A percentile compares a stretch with the other conserved stretches of the same genome.
Evolutionary conservation across 2,888 invertebrate species (phyloP).

Genomic region (Gonocerus acuteangulatus): DNA sequence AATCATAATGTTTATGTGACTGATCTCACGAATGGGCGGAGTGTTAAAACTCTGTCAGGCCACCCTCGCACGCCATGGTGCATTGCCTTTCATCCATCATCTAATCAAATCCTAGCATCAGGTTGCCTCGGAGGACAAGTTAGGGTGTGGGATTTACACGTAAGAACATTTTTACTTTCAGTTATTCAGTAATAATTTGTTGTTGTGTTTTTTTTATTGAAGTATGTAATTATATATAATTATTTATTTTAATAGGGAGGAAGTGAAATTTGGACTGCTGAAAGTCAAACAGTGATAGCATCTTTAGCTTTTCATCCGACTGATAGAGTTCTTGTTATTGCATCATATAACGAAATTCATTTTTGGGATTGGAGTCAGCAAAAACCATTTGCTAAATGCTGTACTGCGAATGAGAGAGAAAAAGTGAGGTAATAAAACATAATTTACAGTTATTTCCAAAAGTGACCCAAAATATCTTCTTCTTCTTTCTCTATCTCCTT

Average conservation of each 20-base stretch:
- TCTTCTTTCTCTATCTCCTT: too few species aligned
- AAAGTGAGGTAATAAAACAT: conserved; percentile 64
- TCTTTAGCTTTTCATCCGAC: conserved; percentile 81
- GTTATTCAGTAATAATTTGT: not conserved
- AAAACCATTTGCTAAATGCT: conserved; percentile 64
- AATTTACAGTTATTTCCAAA: not conserved
- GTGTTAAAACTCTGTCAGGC: conserved; percentile 66
- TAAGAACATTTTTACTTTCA: conserved; percentile 43
- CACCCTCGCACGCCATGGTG: conserved; percentile 89
- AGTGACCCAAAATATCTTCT: not conserved
- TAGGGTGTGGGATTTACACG: conserved; percentile 76
- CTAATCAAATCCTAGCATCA: conserved; percentile 73
- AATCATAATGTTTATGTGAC: conserved; percentile 83
- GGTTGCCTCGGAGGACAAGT: conserved; percentile 86
- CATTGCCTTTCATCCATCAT: conserved; percentile 78
- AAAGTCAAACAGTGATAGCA: conserved; percentile 67
- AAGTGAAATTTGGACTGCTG: conserved; percentile 73
- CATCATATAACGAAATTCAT: conserved; percentile 72
- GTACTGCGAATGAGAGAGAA: conserved; percentile 67
- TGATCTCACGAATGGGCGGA: conserved; percentile 68
- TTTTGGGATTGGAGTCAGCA: conserved; percentile 85
- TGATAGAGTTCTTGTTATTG: conserved; percentile 74
- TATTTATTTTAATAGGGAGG: conserved; percentile 56
- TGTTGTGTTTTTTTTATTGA: not conserved
- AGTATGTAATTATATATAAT: not conserved